Percentiles rank a stretch among this genome's conserved stretches.
Evolutionary conservation across 2,888 invertebrate genomes (phyloP).

Genomic region (Hypomecis punctinalis): DNA sequence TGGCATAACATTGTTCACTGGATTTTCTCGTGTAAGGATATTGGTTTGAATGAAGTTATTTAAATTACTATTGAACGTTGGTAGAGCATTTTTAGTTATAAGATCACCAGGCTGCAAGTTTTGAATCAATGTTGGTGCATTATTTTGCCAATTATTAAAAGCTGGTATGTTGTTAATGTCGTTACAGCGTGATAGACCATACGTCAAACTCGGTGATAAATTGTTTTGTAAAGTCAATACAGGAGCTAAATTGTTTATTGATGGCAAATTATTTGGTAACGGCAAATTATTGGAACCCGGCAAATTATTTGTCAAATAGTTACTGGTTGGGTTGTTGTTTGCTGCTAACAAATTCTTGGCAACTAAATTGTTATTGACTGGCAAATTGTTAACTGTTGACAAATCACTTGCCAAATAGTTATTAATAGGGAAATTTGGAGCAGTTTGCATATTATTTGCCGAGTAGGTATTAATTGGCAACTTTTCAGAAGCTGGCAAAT

Average conservation of each 20-base stretch:
- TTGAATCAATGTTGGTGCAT: conserved; percentile 24
- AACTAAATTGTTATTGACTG: not conserved
- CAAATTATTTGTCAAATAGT: not conserved
- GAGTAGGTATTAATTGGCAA: not conserved
- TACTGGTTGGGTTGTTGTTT: not conserved
- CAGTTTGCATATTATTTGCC: conserved; percentile 19
- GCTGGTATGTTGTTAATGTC: conserved; percentile 4
- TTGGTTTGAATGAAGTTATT: conserved; percentile 16
- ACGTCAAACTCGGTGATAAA: conserved; percentile 16
- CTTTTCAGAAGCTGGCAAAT: not conserved
- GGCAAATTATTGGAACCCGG: not conserved
- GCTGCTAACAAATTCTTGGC: not conserved
- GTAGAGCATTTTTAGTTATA: conserved; percentile 17
- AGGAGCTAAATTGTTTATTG: not conserved
- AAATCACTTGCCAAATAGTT: conserved; percentile 27
- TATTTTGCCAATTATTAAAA: conserved; percentile 16
- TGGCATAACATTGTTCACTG: not conserved
- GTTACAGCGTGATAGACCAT: conserved; percentile 14
- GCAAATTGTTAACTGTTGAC: not conserved
- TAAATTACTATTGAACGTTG: conserved; percentile 10
- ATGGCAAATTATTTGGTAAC: not conserved
- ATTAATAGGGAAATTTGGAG: conserved; percentile 20
- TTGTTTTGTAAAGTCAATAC: conserved; percentile 23
- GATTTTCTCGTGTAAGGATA: not conserved
- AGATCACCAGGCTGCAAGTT: conserved; percentile 21